These are phyloP conservation scores for Chrysolina haemoptera DNA, from an alignment of 2,888 invertebrate genomes.

Conservation along the genomic window DNA sequence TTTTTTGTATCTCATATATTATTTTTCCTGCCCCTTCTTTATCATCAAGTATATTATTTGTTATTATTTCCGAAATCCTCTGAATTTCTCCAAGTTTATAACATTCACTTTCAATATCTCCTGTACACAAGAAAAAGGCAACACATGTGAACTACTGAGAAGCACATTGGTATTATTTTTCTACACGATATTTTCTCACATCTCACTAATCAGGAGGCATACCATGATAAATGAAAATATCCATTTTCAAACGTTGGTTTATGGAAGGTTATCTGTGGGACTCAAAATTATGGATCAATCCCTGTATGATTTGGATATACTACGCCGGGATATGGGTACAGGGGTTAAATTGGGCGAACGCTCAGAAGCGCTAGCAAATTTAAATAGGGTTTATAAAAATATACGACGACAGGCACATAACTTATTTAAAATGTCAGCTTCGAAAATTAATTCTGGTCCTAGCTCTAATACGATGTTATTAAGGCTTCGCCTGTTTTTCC, in stretches of 20 bases:
- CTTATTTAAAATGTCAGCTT: conserved; percentile 67
- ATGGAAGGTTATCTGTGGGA: neutral
- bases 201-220: too few species aligned
- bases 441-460: conserved; percentile 65
- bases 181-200: too few species aligned
- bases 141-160: too few species aligned
- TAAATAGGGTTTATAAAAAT: conserved; percentile 66
- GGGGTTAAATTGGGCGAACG: conserved; percentile 55
- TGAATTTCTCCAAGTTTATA: too few species aligned
- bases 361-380: conserved; percentile 57
- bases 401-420: conserved; percentile 66
- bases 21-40: too few species aligned
- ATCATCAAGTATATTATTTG: too few species aligned
- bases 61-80: too few species aligned
- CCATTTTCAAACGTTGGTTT: neutral
- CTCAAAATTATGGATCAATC: conserved; percentile 29
- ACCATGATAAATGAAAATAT: too few species aligned
- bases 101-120: too few species aligned
- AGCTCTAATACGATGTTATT: conserved; percentile 63
- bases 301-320: conserved; percentile 32
- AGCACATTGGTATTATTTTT: too few species aligned
- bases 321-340: conserved; percentile 41
- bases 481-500: conserved; percentile 61
- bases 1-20: too few species aligned
- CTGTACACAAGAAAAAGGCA: too few species aligned